Evolutionary conservation across 2,797 vertebrate species (phyloP), one percentile per base, ranked within the genome.

Genomic region (Pelodytes ibericus): DNA sequence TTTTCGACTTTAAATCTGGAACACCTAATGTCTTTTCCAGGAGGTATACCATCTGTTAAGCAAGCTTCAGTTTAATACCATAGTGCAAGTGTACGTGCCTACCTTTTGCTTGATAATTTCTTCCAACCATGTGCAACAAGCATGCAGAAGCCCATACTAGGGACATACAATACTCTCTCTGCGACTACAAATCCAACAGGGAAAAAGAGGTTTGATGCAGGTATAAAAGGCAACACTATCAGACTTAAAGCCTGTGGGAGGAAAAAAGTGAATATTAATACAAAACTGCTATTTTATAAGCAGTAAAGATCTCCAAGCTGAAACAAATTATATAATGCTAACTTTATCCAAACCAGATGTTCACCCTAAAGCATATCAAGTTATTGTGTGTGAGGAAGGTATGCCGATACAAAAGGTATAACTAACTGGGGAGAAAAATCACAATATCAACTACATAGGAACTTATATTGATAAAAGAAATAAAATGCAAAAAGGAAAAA

Each of bases 61-160:
- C 3, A 44, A 44, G 8, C 18, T 44, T 13, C 2, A 16, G 15
- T 10, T 3, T 16, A 13, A 16, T 10, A 10, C 2, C 3, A 44
- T 16, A 10, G n/a, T n/a, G n/a, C n/a, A n/a, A n/a, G n/a, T 3
- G 41, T 3, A 3, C 41, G 18, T 65, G 10, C 72, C 16, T 84
- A 99, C 97, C 94, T 91, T 91, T 89, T 96, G 56, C 87, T 91
- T 9, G 92, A 91, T 77, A 97, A 81, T 27, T 94, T 94, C 86
- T 89, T 93, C 92, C 98, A 98, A 68, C 97, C 97, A 71, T 98
- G 96, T 16, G 95, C 96, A 65, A 99, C 93, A 57, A 99, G 90
- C 81, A 99, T 93, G 84, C 98, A 99, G 88, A 99, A 99, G 41
- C 98, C 98, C 97, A 99, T 99, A 80, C 97, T 99, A 75, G 98